Percentiles rank a stretch among this genome's conserved stretches.
Evolutionary conservation across 1,140 invertebrate species (phyloP).

Genomic region (Pollicipes pollicipes): DNA sequence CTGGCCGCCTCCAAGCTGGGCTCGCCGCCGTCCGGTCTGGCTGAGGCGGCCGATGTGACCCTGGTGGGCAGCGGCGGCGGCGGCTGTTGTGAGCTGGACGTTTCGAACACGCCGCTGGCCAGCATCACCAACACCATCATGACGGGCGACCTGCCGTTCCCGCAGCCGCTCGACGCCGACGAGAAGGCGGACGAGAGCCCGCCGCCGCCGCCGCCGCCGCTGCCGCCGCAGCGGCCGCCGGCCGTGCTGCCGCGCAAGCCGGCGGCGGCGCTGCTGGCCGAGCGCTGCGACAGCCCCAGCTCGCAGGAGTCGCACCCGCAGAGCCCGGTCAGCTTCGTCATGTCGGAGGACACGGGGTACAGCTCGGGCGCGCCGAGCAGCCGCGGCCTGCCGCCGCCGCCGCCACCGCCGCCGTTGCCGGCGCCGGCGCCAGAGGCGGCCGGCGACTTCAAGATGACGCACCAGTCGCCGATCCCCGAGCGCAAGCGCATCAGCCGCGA

Average conservation of each 20-base stretch:
- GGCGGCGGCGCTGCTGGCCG: slow-evolving; percentile 3
- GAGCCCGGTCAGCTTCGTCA: neutral
- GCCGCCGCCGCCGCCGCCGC: slow-evolving; percentile 11
- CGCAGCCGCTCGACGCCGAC: slow-evolving; percentile 5
- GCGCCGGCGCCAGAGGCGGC: neutral
- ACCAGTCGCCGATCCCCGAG: slow-evolving; percentile 83
- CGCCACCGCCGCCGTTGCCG: slow-evolving; percentile 33
- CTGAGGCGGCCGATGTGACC: neutral
- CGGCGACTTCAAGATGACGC: slow-evolving; percentile 28
- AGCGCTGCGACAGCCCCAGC: neutral
- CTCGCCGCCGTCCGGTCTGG: slow-evolving; percentile 14
- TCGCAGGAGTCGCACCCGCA: neutral
- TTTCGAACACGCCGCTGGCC: slow-evolving; percentile 6
- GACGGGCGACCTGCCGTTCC: slow-evolving; percentile 1
- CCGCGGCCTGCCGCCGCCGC: slow-evolving; percentile 17
- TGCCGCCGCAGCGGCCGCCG: slow-evolving; percentile 6
- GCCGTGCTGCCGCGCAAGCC: slow-evolving; percentile 6
- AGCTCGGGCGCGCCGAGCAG: slow-evolving; percentile 17
- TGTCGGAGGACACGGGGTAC: slow-evolving; percentile 7
- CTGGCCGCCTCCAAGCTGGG: slow-evolving; percentile 22
- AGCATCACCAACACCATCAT: slow-evolving; percentile 17
- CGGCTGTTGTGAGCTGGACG: neutral
- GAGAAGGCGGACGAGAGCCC: neutral
- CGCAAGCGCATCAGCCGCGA: slow-evolving; percentile 79
- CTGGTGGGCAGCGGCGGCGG: neutral